Conservation (phyloP, 2,888 invertebrate species). For the Tholera decimalis region DNA sequence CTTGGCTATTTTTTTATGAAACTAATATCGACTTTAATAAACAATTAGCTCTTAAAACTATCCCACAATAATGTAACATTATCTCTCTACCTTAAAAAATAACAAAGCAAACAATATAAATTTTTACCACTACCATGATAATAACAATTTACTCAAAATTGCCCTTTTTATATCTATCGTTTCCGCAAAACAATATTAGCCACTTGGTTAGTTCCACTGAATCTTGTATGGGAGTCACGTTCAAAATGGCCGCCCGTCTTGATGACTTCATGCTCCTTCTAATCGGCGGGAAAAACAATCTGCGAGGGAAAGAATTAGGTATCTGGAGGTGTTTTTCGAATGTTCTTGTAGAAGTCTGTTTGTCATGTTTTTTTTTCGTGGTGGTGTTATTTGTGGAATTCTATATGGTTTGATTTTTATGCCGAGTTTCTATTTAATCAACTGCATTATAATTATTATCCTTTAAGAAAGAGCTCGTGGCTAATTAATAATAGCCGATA, state of each 20-base stretch:
- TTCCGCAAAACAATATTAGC: slow-evolving; percentile 56
- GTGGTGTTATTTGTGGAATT: too few relatives aligned
- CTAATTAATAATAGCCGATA: too few relatives aligned
- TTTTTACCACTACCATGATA: slow-evolving; percentile 51
- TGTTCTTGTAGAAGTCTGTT: not conserved
- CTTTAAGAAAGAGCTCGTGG: too few relatives aligned
- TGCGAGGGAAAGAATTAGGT: slow-evolving; percentile 42
- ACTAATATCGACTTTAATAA: not conserved
- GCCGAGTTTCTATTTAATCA: too few relatives aligned
- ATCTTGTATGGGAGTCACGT: slow-evolving; percentile 73
- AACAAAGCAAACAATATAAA: slow-evolving; percentile 49
- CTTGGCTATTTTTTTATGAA: too few relatives aligned
- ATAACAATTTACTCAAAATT: slow-evolving; percentile 63
- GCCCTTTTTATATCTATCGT: slow-evolving; percentile 60
- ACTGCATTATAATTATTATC: too few relatives aligned
- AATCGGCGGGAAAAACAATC: slow-evolving; percentile 73
- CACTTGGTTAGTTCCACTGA: slow-evolving; percentile 48
- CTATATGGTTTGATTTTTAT: too few relatives aligned
- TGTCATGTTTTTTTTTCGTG: not conserved
- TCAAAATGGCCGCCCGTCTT: slow-evolving; percentile 64
- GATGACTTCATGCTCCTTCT: slow-evolving; percentile 76
- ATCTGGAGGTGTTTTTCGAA: slow-evolving; percentile 15
- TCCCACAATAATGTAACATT: not conserved
- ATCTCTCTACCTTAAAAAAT: slow-evolving; percentile 18
- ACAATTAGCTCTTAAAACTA: not conserved